Evolutionary conservation across 2,113 vertebrate species (phyloP).

Genomic region (Xenopus laevis): DNA sequence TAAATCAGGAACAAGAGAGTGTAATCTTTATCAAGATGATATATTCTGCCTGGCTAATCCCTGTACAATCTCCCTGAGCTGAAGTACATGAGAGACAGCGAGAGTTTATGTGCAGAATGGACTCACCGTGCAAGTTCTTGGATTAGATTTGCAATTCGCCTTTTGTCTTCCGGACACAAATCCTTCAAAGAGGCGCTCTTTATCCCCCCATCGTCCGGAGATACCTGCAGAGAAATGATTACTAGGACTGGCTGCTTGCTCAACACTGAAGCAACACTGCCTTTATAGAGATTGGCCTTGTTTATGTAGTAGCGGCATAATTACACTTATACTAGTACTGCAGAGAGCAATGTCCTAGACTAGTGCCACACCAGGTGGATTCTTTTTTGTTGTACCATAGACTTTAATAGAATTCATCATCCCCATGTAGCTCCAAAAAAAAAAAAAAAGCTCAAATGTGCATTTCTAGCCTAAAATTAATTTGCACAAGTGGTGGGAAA

Average conservation of each 20-base stretch:
- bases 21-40: conserved; percentile 1
- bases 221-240: conserved; percentile 62
- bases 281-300: background rate
- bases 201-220: conserved; percentile 56
- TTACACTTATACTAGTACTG: no score
- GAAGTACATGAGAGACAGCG: background rate
- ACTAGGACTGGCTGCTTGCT: conserved; percentile 34
- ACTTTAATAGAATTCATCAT: no score
- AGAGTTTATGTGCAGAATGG: conserved; percentile 12
- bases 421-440: no score
- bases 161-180: conserved; percentile 95
- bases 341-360: no score
- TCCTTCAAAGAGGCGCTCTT: conserved; percentile 85
- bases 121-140: conserved; percentile 91
- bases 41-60: conserved; percentile 2
- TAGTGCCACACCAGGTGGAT: no score
- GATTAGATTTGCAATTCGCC: conserved; percentile 91
- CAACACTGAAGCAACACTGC: conserved; percentile 22
- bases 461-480: no score
- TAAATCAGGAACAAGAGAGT: background rate
- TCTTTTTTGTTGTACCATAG: no score
- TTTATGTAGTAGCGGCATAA: no score
- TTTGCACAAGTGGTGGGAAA: no score
- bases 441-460: no score
- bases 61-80: background rate